Evolutionary conservation across 30 jellyfish, hydroid and myxozoan genomes (phyloP).

Genomic region (Sanderia malayensis): DNA sequence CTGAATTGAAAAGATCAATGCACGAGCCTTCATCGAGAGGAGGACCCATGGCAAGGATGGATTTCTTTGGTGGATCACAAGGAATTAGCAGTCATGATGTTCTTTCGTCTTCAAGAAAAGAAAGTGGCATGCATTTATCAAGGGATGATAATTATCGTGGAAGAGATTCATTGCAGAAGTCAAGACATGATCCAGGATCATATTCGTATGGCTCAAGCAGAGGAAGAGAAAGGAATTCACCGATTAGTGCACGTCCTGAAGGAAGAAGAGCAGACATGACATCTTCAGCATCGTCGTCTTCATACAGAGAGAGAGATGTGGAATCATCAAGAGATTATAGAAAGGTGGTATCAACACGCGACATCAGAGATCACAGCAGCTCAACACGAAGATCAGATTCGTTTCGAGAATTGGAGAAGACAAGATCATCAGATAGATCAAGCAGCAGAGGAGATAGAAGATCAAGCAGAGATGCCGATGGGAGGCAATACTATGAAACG

Average conservation of each 20-base stretch:
- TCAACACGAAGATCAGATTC: slow-evolving; percentile 2
- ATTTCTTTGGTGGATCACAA: slow-evolving; percentile 57
- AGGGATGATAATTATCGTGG: slow-evolving; percentile 39
- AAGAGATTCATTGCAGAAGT: slow-evolving; percentile 18
- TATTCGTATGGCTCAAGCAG: slow-evolving; percentile 29
- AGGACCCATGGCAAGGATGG: slow-evolving; percentile 21
- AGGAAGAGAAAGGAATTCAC: slow-evolving; percentile 57
- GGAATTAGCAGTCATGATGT: slow-evolving; percentile 13
- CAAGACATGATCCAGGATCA: slow-evolving; percentile 42
- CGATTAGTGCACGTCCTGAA: slow-evolving; percentile 35
- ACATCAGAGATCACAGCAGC: slow-evolving; percentile 39
- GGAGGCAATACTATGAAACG: slow-evolving; percentile 40
- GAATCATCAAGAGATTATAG: slow-evolving; percentile 42
- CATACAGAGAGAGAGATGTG: slow-evolving; percentile 17
- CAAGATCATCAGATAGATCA: slow-evolving; percentile 22
- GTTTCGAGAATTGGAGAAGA: slow-evolving; percentile 26
- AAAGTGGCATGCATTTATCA: slow-evolving; percentile 37
- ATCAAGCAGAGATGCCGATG: slow-evolving; percentile 65
- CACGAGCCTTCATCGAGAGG: slow-evolving; percentile 40
- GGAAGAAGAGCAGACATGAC: slow-evolving; percentile 42
- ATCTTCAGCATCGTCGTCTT: too few species aligned
- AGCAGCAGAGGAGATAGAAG: slow-evolving; percentile 58
- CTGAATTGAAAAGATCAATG: slow-evolving; percentile 53
- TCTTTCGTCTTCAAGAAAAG: slow-evolving; percentile 25
- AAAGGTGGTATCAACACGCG: slow-evolving; percentile 52